Base-by-base conservation (phyloP, 2,888 invertebrate genomes). In the Rapana venosa region DNA sequence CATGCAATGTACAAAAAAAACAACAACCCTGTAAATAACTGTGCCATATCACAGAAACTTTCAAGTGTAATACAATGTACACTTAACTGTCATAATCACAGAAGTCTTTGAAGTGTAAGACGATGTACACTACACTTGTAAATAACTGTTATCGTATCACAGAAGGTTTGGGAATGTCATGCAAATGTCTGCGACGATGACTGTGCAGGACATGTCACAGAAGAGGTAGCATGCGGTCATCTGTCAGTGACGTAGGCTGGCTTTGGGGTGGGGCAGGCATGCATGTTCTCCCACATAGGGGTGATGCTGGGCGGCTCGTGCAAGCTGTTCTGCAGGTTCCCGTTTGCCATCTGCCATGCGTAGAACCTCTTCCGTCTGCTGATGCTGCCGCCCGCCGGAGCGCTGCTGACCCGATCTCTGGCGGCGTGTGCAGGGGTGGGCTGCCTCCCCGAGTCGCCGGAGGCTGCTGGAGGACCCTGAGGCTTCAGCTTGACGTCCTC, bases 341-440 rank as follows among this genome's bases (percentile, higher is more conserved):
- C 92, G 61, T 92, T 92, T 17, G 92, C 92, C 92, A 92, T 91
- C 86, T 92, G 91, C 92, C 92, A 92, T 17, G 92, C 92, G 83
- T 91, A 90, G 88, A 87, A 90, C 5, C 91, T 91, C 79, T 87
- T 90, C 87, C 89, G 91, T 77, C 90, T 61, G n/a, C 26, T 87
- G 26, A 79, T 22, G 32, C 70, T 56, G 17, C 36, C 74, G 0
- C 85, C 61, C 30, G 90, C 30, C 6, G 89, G 85, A 30, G 85
- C 85, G 77, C 89, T 89, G 85, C 85, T 89, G 20, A 89, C 35
- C 83, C 89, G 83, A 17, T 89, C 89, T 26, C 77, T 66, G 20
- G 26, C 47, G 58, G 66, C 26, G 30, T 56, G 88, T 15, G n/a
- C 30, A 26, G 83, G 61, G 58, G 0, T 20, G 15, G 79, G 47